Percentiles rank a stretch among this genome's conserved stretches.
These are phyloP conservation scores for Plectus sambesii DNA, from an alignment of 1,140 invertebrate genomes.

Conservation along the genomic window DNA sequence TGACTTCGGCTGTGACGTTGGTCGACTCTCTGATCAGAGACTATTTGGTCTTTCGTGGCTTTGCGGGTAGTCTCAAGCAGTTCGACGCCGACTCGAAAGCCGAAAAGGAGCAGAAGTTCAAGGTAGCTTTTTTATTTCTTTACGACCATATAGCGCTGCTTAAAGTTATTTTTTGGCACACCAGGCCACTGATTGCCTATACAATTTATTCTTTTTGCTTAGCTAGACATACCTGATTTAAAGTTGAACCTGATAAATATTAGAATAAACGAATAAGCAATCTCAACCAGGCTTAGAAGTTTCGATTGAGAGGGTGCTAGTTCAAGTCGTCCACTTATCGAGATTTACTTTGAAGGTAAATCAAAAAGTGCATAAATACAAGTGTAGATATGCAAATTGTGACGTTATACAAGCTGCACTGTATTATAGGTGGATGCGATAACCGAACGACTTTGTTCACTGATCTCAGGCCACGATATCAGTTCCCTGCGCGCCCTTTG, in stretches of 20 bases:
- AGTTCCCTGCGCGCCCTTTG: conserved; percentile 23
- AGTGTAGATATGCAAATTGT: too few relatives aligned
- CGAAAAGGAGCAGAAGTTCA: conserved; percentile 19
- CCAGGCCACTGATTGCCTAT: background rate
- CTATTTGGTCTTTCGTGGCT: conserved; percentile 11
- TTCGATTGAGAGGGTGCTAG: too few relatives aligned
- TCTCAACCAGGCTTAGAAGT: too few relatives aligned
- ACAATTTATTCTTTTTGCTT: too few relatives aligned
- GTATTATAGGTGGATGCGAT: conserved; percentile 24
- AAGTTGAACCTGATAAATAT: too few relatives aligned
- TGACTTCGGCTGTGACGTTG: too few relatives aligned
- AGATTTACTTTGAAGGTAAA: too few relatives aligned
- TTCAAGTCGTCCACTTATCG: too few relatives aligned
- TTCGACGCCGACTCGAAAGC: conserved; percentile 15
- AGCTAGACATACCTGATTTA: too few relatives aligned
- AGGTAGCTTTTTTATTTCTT: conserved; percentile 14
- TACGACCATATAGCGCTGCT: conserved; percentile 19
- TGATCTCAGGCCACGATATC: conserved; percentile 17
- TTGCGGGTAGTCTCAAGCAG: conserved; percentile 11
- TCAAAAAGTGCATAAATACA: too few relatives aligned
- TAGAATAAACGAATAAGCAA: too few relatives aligned
- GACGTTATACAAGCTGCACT: too few relatives aligned
- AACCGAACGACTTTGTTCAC: conserved; percentile 17
- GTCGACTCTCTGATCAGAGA: conserved; percentile 48
- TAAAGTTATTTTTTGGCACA: background rate